Base-by-base conservation (phyloP, 2,113 vertebrate species). In the Lepus timidus region DNA sequence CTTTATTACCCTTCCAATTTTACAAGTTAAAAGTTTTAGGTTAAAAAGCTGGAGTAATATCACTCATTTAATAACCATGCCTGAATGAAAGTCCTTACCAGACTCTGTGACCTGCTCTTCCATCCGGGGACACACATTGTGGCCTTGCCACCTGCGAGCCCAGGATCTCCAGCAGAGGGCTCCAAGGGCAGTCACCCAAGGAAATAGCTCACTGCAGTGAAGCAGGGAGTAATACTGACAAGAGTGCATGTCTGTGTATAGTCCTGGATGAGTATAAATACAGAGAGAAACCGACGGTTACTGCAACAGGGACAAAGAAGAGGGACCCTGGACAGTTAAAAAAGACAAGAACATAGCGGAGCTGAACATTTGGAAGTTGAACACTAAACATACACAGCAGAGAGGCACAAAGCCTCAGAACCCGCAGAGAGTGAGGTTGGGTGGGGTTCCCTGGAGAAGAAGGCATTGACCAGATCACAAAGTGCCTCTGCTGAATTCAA, bases 1-100 rank as follows among this genome's bases (percentile, higher is more conserved):
- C 31, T 16, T n/a, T 49, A 87, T n/a, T 23, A 64, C 82, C 44
- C 36, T 86, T 67, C 49, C 65, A 82, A 9, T 81, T 87, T 76
- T 33, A 71, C 3, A 85, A 88, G 71, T 85, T 33, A 78, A 64
- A 52, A 8, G 39, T 79, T 70, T 13, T 33, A 58, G 64, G 23
- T 74, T 75, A n/a, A 22, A 31, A 68, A 79, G 9, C 20, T 61
- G n/a, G 68, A 31, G 27, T 19, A 36, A 51, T 19, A 33, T 9
- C n/a, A 8, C 81, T 70, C 17, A 19, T 76, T 87, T 65, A 36
- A 85, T 51, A 83, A 73, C 55, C 23, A 70, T 7, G 0, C 36
- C n/a, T 31, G 44, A 12, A 62, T 10, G n/a, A 22, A 36, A 73
- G 23, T 17, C 4, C 49, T 23, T 62, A 20, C 29, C n/a, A 90